These are phyloP conservation scores for Aleiodes sp. DNA, from an alignment of 1,140 invertebrate genomes.

Conservation along the genomic window DNA sequence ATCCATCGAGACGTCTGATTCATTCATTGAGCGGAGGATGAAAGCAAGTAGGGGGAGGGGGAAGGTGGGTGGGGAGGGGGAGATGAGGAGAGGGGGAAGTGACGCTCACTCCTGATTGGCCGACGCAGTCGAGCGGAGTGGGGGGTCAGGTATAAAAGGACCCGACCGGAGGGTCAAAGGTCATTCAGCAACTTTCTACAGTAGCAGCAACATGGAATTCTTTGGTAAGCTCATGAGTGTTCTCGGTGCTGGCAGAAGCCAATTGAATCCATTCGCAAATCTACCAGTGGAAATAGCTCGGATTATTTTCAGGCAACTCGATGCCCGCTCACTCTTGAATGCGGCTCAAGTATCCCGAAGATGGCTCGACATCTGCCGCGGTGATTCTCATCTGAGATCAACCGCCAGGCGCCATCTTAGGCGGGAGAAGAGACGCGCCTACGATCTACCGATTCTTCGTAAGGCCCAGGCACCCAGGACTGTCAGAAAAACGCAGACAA, in stretches of 20 bases:
- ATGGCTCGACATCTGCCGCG: not conserved
- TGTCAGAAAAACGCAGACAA: not conserved
- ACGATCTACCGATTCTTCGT: not conserved
- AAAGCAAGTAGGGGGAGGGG: not conserved
- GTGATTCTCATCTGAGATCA: not conserved
- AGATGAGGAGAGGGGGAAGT: no score
- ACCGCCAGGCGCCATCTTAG: not conserved
- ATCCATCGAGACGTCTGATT: not conserved
- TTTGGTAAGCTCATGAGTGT: not conserved
- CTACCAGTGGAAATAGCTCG: not conserved
- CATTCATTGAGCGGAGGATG: not conserved
- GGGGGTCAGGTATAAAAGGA: not conserved
- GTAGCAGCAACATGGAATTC: constrained; percentile 1
- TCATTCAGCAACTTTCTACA: not conserved
- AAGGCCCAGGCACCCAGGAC: not conserved
- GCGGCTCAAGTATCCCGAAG: not conserved
- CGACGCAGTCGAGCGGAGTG: no score
- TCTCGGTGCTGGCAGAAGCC: not conserved
- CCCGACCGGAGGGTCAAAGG: not conserved
- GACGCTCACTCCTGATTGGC: not conserved
- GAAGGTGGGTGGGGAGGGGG: no score
- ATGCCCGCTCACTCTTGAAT: not conserved
- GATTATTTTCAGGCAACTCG: not conserved
- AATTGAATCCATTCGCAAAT: not conserved
- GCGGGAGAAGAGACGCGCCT: not conserved